Percentiles rank a stretch among this genome's conserved stretches.
phyloP scores from a whole-genome alignment of 2,888 invertebrate genomes.

The Gastracanthus pulcherrimus region DNA sequence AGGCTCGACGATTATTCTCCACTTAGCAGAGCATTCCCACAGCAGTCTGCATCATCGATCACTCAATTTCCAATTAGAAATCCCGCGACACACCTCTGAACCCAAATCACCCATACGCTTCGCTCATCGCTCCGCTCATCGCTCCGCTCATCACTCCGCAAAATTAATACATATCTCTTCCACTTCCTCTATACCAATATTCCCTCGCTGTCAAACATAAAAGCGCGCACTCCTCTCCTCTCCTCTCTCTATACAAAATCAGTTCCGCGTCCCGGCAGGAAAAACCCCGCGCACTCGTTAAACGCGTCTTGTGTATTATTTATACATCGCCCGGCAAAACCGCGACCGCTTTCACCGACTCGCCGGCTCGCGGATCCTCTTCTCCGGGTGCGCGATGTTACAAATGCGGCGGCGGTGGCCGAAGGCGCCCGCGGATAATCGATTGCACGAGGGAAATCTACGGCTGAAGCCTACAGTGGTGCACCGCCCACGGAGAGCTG shows the following conservation, averaged over 20 bases:
- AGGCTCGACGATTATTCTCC: too few species aligned
- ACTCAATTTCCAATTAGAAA: too few species aligned
- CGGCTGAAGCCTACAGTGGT: not conserved
- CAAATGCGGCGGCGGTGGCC: not conserved
- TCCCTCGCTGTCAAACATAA: not conserved
- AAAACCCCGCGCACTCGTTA: too few species aligned
- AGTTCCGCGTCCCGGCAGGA: not conserved
- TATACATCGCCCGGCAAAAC: too few species aligned
- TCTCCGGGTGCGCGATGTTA: not conserved
- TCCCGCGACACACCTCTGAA: too few species aligned
- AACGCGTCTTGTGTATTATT: too few species aligned
- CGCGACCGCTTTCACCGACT: conserved; percentile 4
- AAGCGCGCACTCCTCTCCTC: not conserved
- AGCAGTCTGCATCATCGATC: too few species aligned
- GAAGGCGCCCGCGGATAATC: conserved; percentile 5
- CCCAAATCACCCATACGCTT: too few species aligned
- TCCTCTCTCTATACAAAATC: not conserved
- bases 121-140: too few species aligned
- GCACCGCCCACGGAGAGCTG: too few species aligned
- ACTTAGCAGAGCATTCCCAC: too few species aligned
- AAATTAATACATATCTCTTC: not conserved
- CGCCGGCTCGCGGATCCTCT: not conserved
- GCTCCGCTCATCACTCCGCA: not conserved
- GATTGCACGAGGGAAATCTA: conserved; percentile 43
- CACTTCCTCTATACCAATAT: too few species aligned